Evolutionary conservation across 1,140 invertebrate species (phyloP).

Genomic region (Lordiphosa mommai): DNA sequence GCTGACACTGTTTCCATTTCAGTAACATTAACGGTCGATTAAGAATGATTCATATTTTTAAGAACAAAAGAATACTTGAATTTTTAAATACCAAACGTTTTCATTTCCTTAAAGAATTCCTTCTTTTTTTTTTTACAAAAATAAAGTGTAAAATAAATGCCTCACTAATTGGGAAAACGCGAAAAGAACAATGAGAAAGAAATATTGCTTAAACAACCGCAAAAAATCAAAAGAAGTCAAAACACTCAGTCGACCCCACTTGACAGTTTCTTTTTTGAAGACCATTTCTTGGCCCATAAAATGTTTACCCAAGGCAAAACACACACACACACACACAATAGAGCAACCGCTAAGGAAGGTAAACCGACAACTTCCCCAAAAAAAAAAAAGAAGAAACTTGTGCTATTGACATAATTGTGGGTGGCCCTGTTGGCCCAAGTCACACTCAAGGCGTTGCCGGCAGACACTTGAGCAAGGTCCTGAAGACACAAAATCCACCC

Average conservation of each 20-base stretch:
- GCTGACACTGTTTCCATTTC: too few species aligned
- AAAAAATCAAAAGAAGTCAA: conserved; percentile 51
- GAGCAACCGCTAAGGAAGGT: conserved; percentile 7
- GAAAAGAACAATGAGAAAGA: conserved; percentile 37
- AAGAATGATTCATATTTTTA: too few species aligned
- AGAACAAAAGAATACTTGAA: too few species aligned
- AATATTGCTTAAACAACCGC: conserved; percentile 53
- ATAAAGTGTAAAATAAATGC: neutral
- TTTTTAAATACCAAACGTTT: too few species aligned
- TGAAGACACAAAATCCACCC: conserved; percentile 57
- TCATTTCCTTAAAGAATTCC: too few species aligned
- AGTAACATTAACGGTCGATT: too few species aligned
- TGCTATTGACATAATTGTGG: conserved; percentile 73
- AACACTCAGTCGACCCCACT: conserved; percentile 45
- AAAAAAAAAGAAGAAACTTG: conserved; percentile 16
- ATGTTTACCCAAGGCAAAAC: conserved; percentile 54
- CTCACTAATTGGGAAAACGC: conserved; percentile 21
- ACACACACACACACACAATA: conserved; percentile 34
- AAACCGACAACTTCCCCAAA: conserved; percentile 8
- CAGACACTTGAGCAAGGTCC: conserved; percentile 57
- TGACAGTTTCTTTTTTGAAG: conserved; percentile 57
- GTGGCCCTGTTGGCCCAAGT: conserved; percentile 42
- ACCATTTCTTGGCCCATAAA: conserved; percentile 54
- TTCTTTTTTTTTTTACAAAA: neutral
- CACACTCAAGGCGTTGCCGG: conserved; percentile 72